phyloP scores from a whole-genome alignment of 2,888 invertebrate species.

The Drosophila vallismaia region DNA sequence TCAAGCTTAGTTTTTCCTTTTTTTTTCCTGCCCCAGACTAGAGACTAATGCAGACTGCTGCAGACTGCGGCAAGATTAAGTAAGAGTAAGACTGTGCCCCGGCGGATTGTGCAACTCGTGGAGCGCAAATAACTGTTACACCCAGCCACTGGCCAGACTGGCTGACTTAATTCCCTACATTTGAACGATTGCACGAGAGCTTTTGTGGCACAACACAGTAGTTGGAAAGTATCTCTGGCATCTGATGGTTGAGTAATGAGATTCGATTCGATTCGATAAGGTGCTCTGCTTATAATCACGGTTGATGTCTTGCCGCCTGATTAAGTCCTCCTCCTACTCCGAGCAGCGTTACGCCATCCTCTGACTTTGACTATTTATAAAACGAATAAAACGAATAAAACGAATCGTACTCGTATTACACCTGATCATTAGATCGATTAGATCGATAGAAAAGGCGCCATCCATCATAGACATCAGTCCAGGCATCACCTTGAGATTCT shows the following conservation, averaged over 20 bases:
- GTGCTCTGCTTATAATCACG: constrained; percentile 22
- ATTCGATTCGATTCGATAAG: constrained; percentile 18
- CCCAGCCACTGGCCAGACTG: constrained; percentile 58
- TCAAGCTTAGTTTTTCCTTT: constrained; percentile 65
- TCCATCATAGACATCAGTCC: constrained; percentile 11
- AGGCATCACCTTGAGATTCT: constrained; percentile 18
- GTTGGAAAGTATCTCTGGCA: neutral
- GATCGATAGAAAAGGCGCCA: constrained; percentile 24
- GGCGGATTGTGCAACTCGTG: constrained; percentile 67
- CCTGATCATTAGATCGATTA: constrained; percentile 18
- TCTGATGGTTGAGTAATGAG: constrained; percentile 21
- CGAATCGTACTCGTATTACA: constrained; percentile 21
- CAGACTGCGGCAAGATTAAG: constrained; percentile 59
- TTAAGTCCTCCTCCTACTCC: constrained; percentile 21
- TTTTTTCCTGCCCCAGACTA: constrained; percentile 33
- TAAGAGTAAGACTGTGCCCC: constrained; percentile 63
- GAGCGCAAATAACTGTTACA: constrained; percentile 65
- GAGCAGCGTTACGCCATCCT: constrained; percentile 25
- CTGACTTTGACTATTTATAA: constrained; percentile 30
- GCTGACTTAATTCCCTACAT: constrained; percentile 78
- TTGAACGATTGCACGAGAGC: constrained; percentile 46
- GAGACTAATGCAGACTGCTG: constrained; percentile 13
- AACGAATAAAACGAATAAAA: too few species aligned
- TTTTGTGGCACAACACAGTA: constrained; percentile 20
- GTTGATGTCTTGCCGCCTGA: constrained; percentile 38